Evolutionary conservation across 2,113 vertebrate species (phyloP).

Genomic region (Pavo muticus): DNA sequence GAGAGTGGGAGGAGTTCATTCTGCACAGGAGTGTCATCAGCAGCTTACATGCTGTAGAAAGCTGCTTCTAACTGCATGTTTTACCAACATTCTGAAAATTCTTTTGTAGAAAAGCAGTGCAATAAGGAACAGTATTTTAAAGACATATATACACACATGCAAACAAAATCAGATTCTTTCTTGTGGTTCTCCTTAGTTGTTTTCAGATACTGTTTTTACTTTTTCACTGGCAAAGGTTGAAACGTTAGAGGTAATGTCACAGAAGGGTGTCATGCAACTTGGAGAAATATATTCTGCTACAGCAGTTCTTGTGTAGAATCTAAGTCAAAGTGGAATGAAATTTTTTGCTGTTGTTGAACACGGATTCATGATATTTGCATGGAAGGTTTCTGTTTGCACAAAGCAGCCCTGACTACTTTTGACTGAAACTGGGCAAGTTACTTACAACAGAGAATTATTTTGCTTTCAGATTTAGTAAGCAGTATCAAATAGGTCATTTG

Average conservation of each 20-base stretch:
- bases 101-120: not conserved
- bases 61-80: not conserved
- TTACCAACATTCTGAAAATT: not conserved
- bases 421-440: not conserved
- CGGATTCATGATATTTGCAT: not conserved
- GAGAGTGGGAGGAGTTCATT: not conserved
- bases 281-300: not conserved
- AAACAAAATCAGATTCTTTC: not conserved
- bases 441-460: not conserved
- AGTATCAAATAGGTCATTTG: not conserved
- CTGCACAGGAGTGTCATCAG: not conserved
- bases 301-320: not conserved
- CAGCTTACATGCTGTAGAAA: not conserved
- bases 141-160: not conserved
- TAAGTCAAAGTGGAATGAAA: not conserved
- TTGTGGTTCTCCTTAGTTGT: not conserved
- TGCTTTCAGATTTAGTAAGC: not conserved
- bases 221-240: not conserved
- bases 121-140: not conserved
- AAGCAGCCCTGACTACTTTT: not conserved
- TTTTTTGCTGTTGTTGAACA: not conserved
- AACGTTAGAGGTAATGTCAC: not conserved
- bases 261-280: not conserved
- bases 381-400: not conserved
- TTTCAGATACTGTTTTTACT: not conserved